Conservation (phyloP, 2,797 vertebrate species). For the Taenioides sp. region DNA sequence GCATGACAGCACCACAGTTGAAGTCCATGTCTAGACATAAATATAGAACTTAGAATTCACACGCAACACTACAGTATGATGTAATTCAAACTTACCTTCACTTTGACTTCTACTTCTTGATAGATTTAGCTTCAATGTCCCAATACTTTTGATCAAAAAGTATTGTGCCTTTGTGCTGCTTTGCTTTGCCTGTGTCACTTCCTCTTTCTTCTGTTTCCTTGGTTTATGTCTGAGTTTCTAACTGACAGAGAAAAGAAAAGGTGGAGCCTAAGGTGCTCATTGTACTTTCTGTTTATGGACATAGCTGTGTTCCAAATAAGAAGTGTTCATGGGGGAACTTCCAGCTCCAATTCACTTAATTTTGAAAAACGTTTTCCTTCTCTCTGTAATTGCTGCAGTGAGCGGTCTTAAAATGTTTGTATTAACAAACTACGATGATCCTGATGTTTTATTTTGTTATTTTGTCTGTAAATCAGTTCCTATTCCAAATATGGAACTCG, state of each 20-base stretch:
- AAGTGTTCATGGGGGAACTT: no score
- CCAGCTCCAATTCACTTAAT: no score
- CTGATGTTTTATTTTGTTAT: no score
- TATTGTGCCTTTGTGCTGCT: not conserved
- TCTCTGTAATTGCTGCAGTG: no score
- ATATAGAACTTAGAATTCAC: not conserved
- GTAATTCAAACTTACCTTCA: not conserved
- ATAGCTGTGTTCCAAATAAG: no score
- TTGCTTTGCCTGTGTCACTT: not conserved
- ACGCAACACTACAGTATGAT: not conserved
- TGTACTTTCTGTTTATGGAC: not conserved
- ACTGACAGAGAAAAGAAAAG: not conserved
- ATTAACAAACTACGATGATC: no score
- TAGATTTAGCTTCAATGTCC: not conserved
- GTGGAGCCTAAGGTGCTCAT: not conserved
- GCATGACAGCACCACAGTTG: slow-evolving; percentile 28
- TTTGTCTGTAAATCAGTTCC: no score
- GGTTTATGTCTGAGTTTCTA: not conserved
- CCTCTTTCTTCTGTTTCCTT: not conserved
- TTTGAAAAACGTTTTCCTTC: no score
- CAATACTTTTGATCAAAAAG: not conserved
- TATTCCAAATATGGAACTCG: no score
- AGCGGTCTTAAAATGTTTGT: no score
- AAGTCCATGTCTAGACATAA: not conserved
- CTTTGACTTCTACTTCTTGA: not conserved